Evolutionary conservation across 1,140 invertebrate genomes (phyloP).

Genomic region (Maniola jurtina): DNA sequence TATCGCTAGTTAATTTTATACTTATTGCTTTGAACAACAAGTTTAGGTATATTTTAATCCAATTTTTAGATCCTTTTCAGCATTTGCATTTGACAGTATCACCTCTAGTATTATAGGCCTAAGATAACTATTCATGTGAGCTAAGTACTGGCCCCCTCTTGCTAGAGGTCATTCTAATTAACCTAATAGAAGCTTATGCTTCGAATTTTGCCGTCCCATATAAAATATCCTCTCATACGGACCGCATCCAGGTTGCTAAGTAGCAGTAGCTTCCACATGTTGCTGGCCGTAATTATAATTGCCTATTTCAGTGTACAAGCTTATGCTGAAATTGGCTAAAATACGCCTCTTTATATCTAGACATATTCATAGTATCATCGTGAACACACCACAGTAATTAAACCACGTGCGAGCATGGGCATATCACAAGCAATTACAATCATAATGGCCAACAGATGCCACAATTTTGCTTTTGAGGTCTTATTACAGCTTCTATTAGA

Average conservation of each 20-base stretch:
- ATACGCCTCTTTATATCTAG: conserved; percentile 24
- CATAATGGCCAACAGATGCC: conserved; percentile 47
- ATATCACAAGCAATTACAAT: conserved; percentile 40
- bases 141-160: background rate
- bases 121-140: background rate
- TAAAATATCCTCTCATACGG: background rate
- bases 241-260: background rate
- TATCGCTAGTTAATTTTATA: too few relatives aligned
- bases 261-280: background rate
- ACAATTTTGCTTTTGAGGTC: conserved; percentile 35
- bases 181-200: conserved; percentile 4
- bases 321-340: conserved; percentile 18
- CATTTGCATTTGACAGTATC: too few relatives aligned
- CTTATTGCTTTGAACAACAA: too few relatives aligned
- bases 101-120: background rate
- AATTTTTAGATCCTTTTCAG: too few relatives aligned
- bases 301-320: background rate
- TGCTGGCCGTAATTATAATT: background rate
- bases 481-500: conserved; percentile 29
- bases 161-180: background rate
- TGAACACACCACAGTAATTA: conserved; percentile 30
- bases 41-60: too few relatives aligned
- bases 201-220: background rate
- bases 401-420: conserved; percentile 26
- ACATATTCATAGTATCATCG: conserved; percentile 18